Evolutionary conservation across 2,888 invertebrate species (phyloP).

Genomic region (Lasioglossum figueresi): DNA sequence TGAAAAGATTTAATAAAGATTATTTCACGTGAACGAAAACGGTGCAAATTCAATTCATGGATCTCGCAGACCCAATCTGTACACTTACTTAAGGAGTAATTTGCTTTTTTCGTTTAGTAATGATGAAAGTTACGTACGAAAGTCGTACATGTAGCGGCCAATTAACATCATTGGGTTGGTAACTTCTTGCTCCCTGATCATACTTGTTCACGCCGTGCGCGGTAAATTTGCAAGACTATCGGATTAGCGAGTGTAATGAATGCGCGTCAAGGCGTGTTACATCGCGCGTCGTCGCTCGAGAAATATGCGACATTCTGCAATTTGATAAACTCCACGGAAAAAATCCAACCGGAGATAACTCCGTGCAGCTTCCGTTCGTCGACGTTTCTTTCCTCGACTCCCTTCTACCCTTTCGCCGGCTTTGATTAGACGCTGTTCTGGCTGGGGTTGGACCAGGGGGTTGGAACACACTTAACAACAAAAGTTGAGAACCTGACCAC

Average conservation of each 20-base stretch:
- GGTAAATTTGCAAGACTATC: conserved; percentile 47
- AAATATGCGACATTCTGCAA: conserved; percentile 8
- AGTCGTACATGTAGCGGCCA: conserved; percentile 4
- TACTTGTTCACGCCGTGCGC: conserved; percentile 20
- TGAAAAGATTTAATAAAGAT: too few relatives aligned
- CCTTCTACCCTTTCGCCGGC: background rate
- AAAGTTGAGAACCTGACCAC: conserved; percentile 19
- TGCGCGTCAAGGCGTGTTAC: background rate
- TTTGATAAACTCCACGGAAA: conserved; percentile 39
- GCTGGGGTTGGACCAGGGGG: background rate
- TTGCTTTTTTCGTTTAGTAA: background rate
- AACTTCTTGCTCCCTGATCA: conserved; percentile 41
- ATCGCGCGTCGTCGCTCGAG: background rate
- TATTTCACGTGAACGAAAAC: background rate
- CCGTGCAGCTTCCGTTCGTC: background rate
- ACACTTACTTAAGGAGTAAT: too few relatives aligned
- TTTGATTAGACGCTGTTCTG: conserved; percentile 10
- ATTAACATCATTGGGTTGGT: conserved; percentile 33
- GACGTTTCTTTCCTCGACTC: background rate
- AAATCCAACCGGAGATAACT: conserved; percentile 22
- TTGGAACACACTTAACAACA: background rate
- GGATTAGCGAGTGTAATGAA: conserved; percentile 26
- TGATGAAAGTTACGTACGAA: background rate
- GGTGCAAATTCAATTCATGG: background rate
- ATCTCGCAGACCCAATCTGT: background rate